Evolutionary conservation across 2,113 vertebrate species (phyloP), one percentile per base, ranked within the genome.

Genomic region (Ailuropoda melanoleuca): DNA sequence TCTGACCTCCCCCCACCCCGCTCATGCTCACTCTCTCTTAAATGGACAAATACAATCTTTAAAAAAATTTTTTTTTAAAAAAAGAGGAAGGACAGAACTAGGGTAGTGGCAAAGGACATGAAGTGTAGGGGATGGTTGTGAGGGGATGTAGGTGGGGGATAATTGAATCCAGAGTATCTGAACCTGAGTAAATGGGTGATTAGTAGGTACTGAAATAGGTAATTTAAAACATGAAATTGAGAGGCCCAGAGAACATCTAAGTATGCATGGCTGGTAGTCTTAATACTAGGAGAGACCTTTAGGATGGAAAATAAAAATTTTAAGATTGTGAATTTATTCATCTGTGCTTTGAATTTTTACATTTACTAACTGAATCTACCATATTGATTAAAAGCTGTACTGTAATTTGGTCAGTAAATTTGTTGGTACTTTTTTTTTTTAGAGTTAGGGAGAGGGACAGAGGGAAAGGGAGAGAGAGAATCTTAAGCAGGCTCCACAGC

Each of bases 341-440:
- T 80, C 68, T 93, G 56, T 96, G 64, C 64, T 75, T 96, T 92
- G 64, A 75, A 62, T 82, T 96, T 92, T 95, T 88, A 78, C 80
- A 5, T 77, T 88, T 92, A 94, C 7, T 58, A 90, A 78, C 19
- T 64, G 39, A 90, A 87, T 77, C 34, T 94, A 88, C 26, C n/a
- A 4, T 82, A 50, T 88, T 95, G 39, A 95, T 48, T 31, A 58
- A 92, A 92, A 91, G 60, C 46, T 64, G 10, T 48, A 88, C 17
- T 77, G 8, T 95, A 43, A 68, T 48, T 88, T 55, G 50, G 26
- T 53, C n/a, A 84, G 8, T 88, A 78, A 80, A 92, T 77, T 77
- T 84, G 12, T 77, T 66, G 0, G 21, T 50, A 74, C 9, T 18
- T 6, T 56, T 90, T 96, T 74, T 15, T 68, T 48, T 50, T n/a